Evolutionary conservation across 2,113 vertebrate genomes (phyloP).

Genomic region (Varanus salvator): DNA sequence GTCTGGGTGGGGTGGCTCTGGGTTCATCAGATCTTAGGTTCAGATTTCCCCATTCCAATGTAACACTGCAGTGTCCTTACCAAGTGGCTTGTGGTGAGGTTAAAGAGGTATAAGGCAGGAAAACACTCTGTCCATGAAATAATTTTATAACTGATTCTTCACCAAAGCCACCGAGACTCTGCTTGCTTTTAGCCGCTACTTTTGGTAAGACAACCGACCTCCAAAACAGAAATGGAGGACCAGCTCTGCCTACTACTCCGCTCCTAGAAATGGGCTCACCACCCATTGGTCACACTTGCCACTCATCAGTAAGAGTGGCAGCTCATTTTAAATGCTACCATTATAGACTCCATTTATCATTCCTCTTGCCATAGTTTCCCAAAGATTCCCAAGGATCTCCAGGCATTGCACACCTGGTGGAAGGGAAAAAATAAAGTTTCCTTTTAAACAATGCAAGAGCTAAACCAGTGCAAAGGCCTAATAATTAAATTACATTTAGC

Average conservation of each 20-base stretch:
- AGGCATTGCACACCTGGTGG: slow-evolving; percentile 54
- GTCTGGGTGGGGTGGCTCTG: no score
- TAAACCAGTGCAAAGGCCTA: slow-evolving; percentile 51
- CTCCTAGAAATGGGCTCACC: slow-evolving; percentile 53
- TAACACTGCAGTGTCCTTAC: slow-evolving; percentile 7
- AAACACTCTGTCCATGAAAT: not conserved
- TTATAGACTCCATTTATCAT: slow-evolving; percentile 46
- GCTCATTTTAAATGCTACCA: slow-evolving; percentile 45
- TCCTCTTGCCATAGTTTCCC: slow-evolving; percentile 42
- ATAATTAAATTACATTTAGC: slow-evolving; percentile 74
- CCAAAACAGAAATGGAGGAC: slow-evolving; percentile 52
- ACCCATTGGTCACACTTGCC: slow-evolving; percentile 31
- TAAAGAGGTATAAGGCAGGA: not conserved
- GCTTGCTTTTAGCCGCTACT: slow-evolving; percentile 37
- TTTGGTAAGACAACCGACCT: slow-evolving; percentile 25
- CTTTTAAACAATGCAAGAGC: slow-evolving; percentile 69
- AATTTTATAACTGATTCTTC: slow-evolving; percentile 41
- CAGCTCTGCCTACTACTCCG: slow-evolving; percentile 23
- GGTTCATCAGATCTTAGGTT: no score
- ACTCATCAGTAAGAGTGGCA: slow-evolving; percentile 44
- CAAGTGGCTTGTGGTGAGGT: not conserved
- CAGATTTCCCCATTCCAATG: not conserved
- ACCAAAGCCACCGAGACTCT: not conserved
- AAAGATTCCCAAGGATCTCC: slow-evolving; percentile 47
- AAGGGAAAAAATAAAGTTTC: slow-evolving; percentile 40